Evolutionary conservation across 2,113 vertebrate genomes (phyloP).

Genomic region (Heloderma charlesbogerti): DNA sequence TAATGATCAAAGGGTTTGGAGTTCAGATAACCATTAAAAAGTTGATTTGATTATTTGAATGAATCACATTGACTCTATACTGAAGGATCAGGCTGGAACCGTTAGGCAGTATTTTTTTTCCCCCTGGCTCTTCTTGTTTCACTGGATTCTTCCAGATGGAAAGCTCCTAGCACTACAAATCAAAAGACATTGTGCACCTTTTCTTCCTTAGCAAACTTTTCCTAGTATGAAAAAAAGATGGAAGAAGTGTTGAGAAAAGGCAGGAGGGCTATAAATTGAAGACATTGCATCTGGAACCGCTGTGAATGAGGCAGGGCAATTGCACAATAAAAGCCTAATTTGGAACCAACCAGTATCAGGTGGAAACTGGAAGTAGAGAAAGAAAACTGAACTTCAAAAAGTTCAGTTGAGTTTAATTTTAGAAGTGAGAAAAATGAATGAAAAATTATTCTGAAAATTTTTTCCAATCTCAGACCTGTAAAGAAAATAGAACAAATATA

Average conservation of each 20-base stretch:
- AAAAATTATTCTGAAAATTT: not conserved
- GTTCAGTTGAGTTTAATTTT: not conserved
- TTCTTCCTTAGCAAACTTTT: no score
- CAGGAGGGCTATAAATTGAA: no score
- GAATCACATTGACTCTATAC: rapidly evolving
- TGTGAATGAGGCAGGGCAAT: no score
- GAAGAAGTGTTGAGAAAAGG: no score
- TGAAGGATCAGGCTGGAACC: constrained; percentile 2
- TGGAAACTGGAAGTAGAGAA: constrained; percentile 17
- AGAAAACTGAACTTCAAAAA: not conserved
- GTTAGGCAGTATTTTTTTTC: not conserved
- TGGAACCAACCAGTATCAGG: rapidly evolving
- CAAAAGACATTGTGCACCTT: no score
- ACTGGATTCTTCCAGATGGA: not conserved
- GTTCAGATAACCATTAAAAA: not conserved
- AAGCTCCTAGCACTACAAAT: no score
- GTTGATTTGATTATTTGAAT: not conserved
- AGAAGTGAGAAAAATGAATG: not conserved
- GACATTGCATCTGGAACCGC: no score
- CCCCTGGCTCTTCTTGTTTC: constrained; percentile 32
- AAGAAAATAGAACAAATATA: rapidly evolving
- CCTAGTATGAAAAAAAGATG: no score
- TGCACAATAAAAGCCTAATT: no score
- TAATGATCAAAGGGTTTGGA: rapidly evolving
- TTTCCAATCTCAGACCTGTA: not conserved